Evolutionary conservation across 2,888 invertebrate genomes (phyloP).

Genomic region (Theretra japonica): DNA sequence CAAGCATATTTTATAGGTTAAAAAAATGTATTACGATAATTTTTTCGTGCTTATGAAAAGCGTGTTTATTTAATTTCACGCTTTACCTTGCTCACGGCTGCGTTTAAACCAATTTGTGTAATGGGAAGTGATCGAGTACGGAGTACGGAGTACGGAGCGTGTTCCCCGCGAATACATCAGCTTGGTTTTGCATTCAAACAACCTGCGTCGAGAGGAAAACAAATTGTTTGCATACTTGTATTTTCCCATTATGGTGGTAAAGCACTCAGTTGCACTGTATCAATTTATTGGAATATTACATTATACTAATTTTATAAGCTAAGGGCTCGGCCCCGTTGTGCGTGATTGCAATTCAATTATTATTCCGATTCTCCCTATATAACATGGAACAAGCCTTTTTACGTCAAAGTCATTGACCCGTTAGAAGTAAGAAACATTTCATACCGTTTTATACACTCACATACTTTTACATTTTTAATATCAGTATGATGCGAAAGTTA

Average conservation of each 20-base stretch:
- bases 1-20: too few relatives aligned
- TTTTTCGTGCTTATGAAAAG: too few relatives aligned
- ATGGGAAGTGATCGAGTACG: conserved; percentile 20
- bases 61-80: neutral
- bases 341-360: neutral
- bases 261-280: neutral
- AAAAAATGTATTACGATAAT: neutral
- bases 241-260: neutral
- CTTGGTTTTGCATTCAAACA: conserved; percentile 21
- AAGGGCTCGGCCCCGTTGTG: neutral
- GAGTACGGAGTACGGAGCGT: neutral
- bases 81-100: neutral
- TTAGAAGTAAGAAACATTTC: too few relatives aligned
- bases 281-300: neutral
- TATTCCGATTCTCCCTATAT: too few relatives aligned
- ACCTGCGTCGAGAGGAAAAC: conserved; percentile 17
- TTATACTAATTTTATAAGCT: too few relatives aligned
- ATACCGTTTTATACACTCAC: too few relatives aligned
- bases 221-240: conserved; percentile 17
- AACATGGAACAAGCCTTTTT: too few relatives aligned
- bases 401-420: too few relatives aligned
- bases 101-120: conserved; percentile 34
- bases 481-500: too few relatives aligned
- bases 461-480: too few relatives aligned
- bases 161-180: conserved; percentile 12